Evolutionary conservation across 2,797 vertebrate genomes (phyloP), one percentile per base, ranked within the genome.

Genomic region (Epinephelus malabaricus): DNA sequence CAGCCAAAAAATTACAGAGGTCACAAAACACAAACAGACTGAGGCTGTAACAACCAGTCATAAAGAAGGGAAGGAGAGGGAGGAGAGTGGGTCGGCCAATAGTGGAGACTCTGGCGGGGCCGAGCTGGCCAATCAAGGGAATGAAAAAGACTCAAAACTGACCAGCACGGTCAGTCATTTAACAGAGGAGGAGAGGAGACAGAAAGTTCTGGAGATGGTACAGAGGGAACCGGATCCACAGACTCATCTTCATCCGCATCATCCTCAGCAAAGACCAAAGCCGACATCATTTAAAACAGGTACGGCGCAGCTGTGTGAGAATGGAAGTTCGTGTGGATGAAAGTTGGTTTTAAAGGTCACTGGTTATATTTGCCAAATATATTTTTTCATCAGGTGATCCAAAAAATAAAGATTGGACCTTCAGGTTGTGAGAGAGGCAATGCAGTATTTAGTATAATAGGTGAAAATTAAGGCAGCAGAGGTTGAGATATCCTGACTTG

Each of bases 251-350:
- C 90, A 92, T 79, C 93, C 83, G 0, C 86, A 82, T 76, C 91
- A 78, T 88, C 88, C 87, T 72, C 89, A 90, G 46, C 89, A 88
- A 40, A 89, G 88, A 69, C 90, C 89, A 78, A 90, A 89, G 76
- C 84, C 90, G 1, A 91, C 88, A 18, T 59, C 90, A 40, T 62
- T 86, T 49, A 88, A 63, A 90, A 63, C 92, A 94, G 94, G 94
- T 95, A 89, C 51, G 8, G 23, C 8, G 71, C 25, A 50, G 19
- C 4, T 56, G 43, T 66, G 46, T 64, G 47, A 21, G 13, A 30
- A 1, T 7, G 27, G 27, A 30, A 30, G 27, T 30, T 30, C 6
- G 23, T 46, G 10, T 38, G 25, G 10, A 8, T 43, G 17, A 11
- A 1, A 54, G 34, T 8, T 34, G 34, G 7, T 34, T 34, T 34